phyloP scores from a whole-genome alignment of 2,888 invertebrate genomes.

The Pheosia gnoma region DNA sequence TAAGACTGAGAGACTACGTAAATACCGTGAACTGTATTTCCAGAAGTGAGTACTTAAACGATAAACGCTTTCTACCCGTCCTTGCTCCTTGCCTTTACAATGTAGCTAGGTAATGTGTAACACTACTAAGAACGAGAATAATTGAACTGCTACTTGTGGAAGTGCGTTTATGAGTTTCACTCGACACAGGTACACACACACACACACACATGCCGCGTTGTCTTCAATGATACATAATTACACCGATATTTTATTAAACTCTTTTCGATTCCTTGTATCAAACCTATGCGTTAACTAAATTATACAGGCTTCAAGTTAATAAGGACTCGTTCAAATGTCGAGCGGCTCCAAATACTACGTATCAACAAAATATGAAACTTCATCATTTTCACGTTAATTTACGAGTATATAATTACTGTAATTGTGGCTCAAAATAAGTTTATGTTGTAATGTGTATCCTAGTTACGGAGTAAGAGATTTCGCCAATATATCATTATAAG shows the following conservation, averaged over 20 bases:
- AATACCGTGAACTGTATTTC: constrained; percentile 76
- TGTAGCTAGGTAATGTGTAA: constrained; percentile 76
- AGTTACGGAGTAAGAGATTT: constrained; percentile 62
- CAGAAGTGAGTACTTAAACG: constrained; percentile 73
- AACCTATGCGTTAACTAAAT: constrained; percentile 27
- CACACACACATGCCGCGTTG: constrained; percentile 40
- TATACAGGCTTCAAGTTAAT: constrained; percentile 24
- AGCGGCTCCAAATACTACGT: constrained; percentile 17
- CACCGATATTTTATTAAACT: constrained; percentile 38
- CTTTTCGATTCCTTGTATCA: constrained; percentile 35
- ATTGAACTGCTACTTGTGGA: constrained; percentile 64
- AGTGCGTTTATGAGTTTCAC: constrained; percentile 63
- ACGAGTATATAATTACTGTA: constrained; percentile 45
- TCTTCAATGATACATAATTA: constrained; percentile 46
- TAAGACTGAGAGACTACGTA: constrained; percentile 82
- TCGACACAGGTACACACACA: constrained; percentile 41
- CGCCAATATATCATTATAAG: constrained; percentile 74
- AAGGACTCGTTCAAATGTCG: constrained; percentile 11
- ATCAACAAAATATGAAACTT: constrained; percentile 17
- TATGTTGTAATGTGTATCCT: constrained; percentile 64
- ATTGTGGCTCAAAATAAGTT: constrained; percentile 66
- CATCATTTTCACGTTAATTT: constrained; percentile 39
- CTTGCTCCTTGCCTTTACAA: constrained; percentile 83
- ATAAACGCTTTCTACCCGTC: constrained; percentile 82
- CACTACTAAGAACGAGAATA: constrained; percentile 59